Evolutionary conservation across 2,888 invertebrate species (phyloP).

Genomic region (Catocala nupta): DNA sequence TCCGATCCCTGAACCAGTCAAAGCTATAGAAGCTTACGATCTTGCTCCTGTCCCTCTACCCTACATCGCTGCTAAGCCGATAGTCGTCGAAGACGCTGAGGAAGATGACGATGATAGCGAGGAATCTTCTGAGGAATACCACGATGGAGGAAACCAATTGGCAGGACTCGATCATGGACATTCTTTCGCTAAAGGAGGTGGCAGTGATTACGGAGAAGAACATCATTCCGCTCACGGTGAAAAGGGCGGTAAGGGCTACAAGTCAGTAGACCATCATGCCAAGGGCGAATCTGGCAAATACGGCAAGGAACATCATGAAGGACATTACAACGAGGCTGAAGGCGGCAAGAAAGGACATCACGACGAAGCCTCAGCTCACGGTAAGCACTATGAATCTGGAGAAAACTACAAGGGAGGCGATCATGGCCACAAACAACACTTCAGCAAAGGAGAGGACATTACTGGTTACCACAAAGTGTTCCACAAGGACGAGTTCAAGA

Average conservation of each 20-base stretch:
- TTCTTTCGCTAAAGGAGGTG: constrained; percentile 75
- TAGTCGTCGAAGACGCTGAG: constrained; percentile 65
- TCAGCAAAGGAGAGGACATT: constrained; percentile 90
- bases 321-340: constrained; percentile 82
- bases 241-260: constrained; percentile 87
- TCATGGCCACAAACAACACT: constrained; percentile 87
- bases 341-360: constrained; percentile 86
- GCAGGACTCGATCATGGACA: constrained; percentile 56
- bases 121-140: constrained; percentile 64
- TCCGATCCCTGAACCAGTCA: constrained; percentile 63
- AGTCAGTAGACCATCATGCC: constrained; percentile 82
- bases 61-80: constrained; percentile 73
- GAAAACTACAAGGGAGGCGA: constrained; percentile 86
- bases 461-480: constrained; percentile 92
- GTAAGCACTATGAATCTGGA: constrained; percentile 84
- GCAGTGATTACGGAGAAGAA: constrained; percentile 80
- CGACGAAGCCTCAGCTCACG: constrained; percentile 85
- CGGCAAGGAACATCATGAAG: constrained; percentile 84
- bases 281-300: constrained; percentile 87
- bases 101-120: constrained; percentile 66
- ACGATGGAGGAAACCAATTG: constrained; percentile 53
- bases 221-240: constrained; percentile 85
- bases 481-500: constrained; percentile 92
- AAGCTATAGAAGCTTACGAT: constrained; percentile 68
- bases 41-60: constrained; percentile 73